These are phyloP conservation scores for Drosophila pullipes DNA, from an alignment of 2,888 invertebrate species.

Conservation along the genomic window DNA sequence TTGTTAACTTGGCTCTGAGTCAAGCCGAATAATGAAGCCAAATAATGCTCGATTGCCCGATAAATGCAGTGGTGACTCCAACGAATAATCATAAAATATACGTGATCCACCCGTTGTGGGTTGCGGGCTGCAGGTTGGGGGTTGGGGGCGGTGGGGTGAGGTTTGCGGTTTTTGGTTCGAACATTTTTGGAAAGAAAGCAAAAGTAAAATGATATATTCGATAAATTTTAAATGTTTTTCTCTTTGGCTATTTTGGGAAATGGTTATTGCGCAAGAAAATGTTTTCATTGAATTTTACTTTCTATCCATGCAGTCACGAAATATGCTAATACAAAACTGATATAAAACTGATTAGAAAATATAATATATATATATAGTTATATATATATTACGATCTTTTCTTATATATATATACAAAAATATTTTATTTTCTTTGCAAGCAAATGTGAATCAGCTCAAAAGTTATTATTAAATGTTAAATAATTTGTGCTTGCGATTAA, in stretches of 20 bases:
- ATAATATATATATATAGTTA: neutral
- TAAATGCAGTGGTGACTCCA: constrained; percentile 3
- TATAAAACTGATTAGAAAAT: neutral
- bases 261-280: constrained; percentile 54
- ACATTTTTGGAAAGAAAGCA: constrained; percentile 66
- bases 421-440: neutral
- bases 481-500: neutral
- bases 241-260: constrained; percentile 41
- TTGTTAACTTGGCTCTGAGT: constrained; percentile 44
- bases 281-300: constrained; percentile 43
- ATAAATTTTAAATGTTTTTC: neutral
- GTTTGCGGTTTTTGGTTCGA: constrained; percentile 11
- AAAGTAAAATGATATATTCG: constrained; percentile 38
- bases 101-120: constrained; percentile 37
- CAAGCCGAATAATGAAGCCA: constrained; percentile 46
- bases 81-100: constrained; percentile 26
- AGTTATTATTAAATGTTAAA: too few species aligned
- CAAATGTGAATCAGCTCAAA: neutral
- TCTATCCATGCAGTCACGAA: constrained; percentile 14
- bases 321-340: neutral
- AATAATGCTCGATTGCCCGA: constrained; percentile 42
- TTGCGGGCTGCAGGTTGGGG: neutral
- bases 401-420: neutral
- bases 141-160: neutral
- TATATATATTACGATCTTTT: neutral